Base-by-base conservation (phyloP, 2,888 invertebrate species). In the Euphydryas editha region DNA sequence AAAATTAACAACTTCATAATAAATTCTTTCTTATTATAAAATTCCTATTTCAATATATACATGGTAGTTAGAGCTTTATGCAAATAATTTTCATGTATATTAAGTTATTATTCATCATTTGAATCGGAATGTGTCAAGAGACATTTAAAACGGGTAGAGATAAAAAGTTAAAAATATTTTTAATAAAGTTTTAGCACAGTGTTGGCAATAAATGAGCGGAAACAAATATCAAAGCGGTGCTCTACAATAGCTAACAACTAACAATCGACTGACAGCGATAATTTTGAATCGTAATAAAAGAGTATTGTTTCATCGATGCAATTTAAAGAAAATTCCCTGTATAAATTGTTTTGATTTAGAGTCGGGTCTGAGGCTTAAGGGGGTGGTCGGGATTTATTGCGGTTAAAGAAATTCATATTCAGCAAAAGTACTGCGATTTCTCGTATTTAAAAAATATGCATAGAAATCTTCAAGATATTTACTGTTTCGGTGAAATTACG, bases 261-360 rank as follows among this genome's bases (percentile, higher is more conserved):
- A 63, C 61, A 62, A 71, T 62, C 55, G 59, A 11, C 55, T 69
- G 75, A 77, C 75, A 71, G 64, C 72, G 57, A 75, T 67, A 74
- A 75, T 76, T 75, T 71, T 60, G 72, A 62, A 58, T 49, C 57
- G 72, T 73, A 76, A 76, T 75, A 75, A 73, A 73, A 71, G 73
- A 65, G 73, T 76, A 78, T 78, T 79, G 77, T 80, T 79, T 77
- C 76, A 74, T 73, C 72, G 72, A 74, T 62, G 76, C 78, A 76
- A 79, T 80, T 78, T 77, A 78, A 75, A 79, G 75, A 78, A 75
- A 80, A 79, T 79, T 78, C 76, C 77, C 78, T 77, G 75, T 81
- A 84, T 86, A 84, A 84, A 83, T 82, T 81, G 78, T 79, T 82
- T 82, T 86, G 82, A 87, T 86, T 83, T 86, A 84, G 77, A 74